Base-by-base conservation (phyloP, 2,888 invertebrate genomes). In the Cephus pulcher region DNA sequence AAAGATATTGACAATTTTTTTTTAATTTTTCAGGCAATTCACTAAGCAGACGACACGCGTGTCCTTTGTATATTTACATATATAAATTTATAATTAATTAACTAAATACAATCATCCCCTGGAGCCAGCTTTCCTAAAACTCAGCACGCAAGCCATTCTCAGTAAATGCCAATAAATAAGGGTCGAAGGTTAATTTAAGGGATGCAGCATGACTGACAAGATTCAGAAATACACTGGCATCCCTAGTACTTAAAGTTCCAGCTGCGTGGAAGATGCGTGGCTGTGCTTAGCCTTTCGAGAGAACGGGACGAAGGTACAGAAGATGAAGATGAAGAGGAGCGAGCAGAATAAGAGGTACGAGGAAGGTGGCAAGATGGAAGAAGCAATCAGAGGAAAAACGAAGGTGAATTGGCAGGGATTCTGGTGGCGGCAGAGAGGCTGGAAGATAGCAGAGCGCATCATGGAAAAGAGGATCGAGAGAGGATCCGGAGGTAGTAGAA, bases 391-490 rank as follows among this genome's bases (percentile, higher is more conserved):
- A 82, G 80, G 82, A 84, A 82, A 86, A 86, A 84, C 82, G 83
- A 86, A 83, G 86, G 82, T 83, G 84, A 81, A 84, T 84, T 81
- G 82, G 83, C 75, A 40, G 69, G 35, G 75, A 34, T 71, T 56
- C 56, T 56, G 34, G 71, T n/a, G 71, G 71, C 32, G 33, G 73
- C 34, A 81, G 71, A 68, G 71, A 74, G 76, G 76, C 37, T 73
- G 75, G n/a, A 56, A 32, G 80, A 78, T 76, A 78, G 74, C 23
- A 78, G 79, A 69, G 79, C 78, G 77, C 71, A 75, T 56, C 74
- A 75, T 78, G 79, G 77, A 75, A 78, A 76, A 75, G 69, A 80
- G 77, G 76, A 75, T 34, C 76, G 75, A 71, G 79, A 75, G 37
- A 68, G 68, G 56, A 68, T 37, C 34, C 68, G 70, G 71, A 35